Conservation (phyloP, 2,888 invertebrate species). For the Achlya flavicornis region DNA sequence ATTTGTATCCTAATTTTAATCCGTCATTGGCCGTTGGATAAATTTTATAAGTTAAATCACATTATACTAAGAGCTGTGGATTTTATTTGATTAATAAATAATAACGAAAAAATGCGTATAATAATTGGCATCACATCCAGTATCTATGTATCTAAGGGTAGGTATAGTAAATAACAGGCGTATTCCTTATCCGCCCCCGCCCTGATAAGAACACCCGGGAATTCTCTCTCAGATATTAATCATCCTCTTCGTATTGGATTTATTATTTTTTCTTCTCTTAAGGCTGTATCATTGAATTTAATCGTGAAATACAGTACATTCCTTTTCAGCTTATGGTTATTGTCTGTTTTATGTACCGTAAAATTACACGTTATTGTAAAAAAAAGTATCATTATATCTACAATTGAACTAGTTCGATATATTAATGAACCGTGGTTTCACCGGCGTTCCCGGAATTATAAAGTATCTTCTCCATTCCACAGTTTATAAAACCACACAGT, state of each 20-base stretch:
- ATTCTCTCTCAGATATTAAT: slow-evolving; percentile 61
- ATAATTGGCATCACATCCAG: slow-evolving; percentile 32
- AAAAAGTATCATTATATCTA: too few species aligned
- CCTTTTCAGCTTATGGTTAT: slow-evolving; percentile 9
- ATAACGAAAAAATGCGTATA: too few species aligned
- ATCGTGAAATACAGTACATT: slow-evolving; percentile 29
- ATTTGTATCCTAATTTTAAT: too few species aligned
- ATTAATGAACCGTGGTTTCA: too few species aligned
- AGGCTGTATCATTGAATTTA: slow-evolving; percentile 57
- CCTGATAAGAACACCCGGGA: slow-evolving; percentile 54
- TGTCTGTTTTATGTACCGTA: slow-evolving; percentile 21
- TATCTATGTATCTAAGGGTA: slow-evolving; percentile 23
- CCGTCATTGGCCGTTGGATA: too few species aligned
- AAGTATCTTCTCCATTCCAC: too few species aligned
- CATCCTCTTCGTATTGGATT: slow-evolving; percentile 59
- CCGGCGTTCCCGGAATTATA: too few species aligned
- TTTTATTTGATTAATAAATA: too few species aligned
- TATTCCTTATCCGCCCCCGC: slow-evolving; percentile 46
- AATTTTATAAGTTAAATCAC: too few species aligned
- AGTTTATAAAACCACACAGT: too few species aligned
- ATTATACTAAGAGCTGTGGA: too few species aligned
- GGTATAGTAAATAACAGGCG: slow-evolving; percentile 50
- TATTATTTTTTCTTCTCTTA: slow-evolving; percentile 55
- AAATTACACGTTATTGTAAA: not conserved
- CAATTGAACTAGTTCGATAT: too few species aligned